phyloP scores from a whole-genome alignment of 2,888 invertebrate genomes.

The Chydorus sphaericus region DNA sequence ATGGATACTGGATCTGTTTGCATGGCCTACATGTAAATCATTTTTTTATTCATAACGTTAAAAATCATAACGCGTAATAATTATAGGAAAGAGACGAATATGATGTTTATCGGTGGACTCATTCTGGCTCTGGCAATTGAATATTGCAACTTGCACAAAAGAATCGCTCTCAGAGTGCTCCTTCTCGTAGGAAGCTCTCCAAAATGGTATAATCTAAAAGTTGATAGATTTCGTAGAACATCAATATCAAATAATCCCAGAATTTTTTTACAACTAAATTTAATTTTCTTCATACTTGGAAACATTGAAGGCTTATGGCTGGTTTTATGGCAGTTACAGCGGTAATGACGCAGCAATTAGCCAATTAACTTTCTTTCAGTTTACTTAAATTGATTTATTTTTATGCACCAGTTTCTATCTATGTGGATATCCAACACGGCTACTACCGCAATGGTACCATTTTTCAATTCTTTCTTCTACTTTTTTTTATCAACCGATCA shows the following conservation, averaged over 20 bases:
- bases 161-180: conserved; percentile 71
- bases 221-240: too few species aligned
- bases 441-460: conserved; percentile 40
- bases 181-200: conserved; percentile 40
- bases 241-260: too few species aligned
- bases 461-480: too few species aligned
- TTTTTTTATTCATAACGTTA: neutral
- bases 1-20: conserved; percentile 35
- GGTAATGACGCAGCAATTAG: too few species aligned
- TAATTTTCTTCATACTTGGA: too few species aligned
- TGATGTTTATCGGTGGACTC: conserved; percentile 79
- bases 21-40: conserved; percentile 36
- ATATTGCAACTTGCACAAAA: conserved; percentile 71
- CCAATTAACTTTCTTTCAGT: too few species aligned
- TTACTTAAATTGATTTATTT: too few species aligned
- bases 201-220: too few species aligned
- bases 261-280: too few species aligned
- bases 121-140: conserved; percentile 83
- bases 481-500: too few species aligned
- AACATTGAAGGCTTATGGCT: conserved; percentile 67
- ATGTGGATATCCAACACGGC: conserved; percentile 97
- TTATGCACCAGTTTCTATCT: conserved; percentile 81
- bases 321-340: too few species aligned
- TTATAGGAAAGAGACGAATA: conserved; percentile 51
- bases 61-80: too few species aligned